A percentile compares a stretch with the other conserved stretches of the same genome.
Conservation (phyloP, 35 echinoderm and acorn worm genomes). For the Diadema setosum region DNA sequence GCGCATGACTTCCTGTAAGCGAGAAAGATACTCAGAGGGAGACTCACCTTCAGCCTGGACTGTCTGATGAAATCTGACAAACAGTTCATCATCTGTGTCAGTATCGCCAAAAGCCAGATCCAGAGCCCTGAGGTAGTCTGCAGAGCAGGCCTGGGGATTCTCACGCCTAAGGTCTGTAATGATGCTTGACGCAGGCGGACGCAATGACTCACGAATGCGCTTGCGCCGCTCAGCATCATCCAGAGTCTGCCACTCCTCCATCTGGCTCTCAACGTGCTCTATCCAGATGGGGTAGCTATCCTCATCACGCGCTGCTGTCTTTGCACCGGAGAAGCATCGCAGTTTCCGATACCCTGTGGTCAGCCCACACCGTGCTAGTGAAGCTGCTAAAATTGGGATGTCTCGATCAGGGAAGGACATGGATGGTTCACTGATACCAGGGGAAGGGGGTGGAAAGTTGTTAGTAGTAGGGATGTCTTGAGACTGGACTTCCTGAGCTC, state of each 20-base stretch:
- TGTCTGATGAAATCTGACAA: conserved; percentile 13
- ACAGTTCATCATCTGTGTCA: conserved; percentile 35
- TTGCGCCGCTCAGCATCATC: conserved; percentile 31
- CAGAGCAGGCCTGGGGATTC: conserved; percentile 13
- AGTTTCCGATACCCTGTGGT: conserved; percentile 30
- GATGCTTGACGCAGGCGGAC: conserved; percentile 22
- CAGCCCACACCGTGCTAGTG: not conserved
- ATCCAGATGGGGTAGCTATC: conserved; percentile 11
- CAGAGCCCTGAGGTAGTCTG: conserved; percentile 40
- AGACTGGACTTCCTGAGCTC: too few species aligned
- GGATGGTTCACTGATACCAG: too few species aligned
- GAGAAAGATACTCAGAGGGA: not conserved
- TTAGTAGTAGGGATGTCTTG: too few species aligned
- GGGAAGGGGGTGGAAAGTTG: too few species aligned
- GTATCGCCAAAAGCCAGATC: conserved; percentile 45
- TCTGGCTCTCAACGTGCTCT: conserved; percentile 6
- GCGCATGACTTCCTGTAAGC: conserved; percentile 16
- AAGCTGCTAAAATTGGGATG: too few species aligned
- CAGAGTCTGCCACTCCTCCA: conserved; percentile 44
- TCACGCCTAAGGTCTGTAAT: conserved; percentile 49
- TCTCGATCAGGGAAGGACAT: too few species aligned
- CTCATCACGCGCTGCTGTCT: not conserved
- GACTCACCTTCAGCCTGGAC: conserved; percentile 25
- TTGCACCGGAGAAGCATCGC: conserved; percentile 7
- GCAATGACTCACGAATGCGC: conserved; percentile 41